Evolutionary conservation across 2,797 vertebrate species (phyloP).

Genomic region (Leptodactylus fallax): DNA sequence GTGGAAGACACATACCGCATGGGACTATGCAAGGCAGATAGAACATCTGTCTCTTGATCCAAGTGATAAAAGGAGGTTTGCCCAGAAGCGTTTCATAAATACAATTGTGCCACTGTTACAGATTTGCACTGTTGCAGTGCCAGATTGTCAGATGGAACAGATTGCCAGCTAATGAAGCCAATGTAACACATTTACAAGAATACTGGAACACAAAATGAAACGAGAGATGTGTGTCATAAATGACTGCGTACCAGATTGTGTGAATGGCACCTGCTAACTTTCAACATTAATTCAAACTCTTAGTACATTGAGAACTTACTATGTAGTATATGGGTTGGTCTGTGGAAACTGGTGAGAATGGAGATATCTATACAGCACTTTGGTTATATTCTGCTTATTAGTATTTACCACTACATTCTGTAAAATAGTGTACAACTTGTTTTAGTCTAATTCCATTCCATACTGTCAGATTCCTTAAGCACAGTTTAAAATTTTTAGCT

Average conservation of each 20-base stretch:
- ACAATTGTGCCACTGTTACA: conserved; percentile 55
- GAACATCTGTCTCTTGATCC: conserved; percentile 61
- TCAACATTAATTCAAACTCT: not conserved
- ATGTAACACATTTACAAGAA: conserved; percentile 54
- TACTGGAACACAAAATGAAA: conserved; percentile 32
- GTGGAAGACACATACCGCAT: conserved; percentile 53
- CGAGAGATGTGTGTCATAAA: conserved; percentile 33
- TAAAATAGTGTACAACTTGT: not conserved
- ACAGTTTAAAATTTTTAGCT: too few relatives aligned
- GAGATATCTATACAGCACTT: not conserved
- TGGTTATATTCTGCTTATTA: too few relatives aligned
- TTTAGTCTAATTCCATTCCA: too few relatives aligned
- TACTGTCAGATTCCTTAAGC: too few relatives aligned
- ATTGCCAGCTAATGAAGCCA: conserved; percentile 62
- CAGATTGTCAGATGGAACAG: conserved; percentile 62
- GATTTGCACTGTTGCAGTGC: conserved; percentile 57
- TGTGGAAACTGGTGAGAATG: not conserved
- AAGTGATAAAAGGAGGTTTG: conserved; percentile 61
- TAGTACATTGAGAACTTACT: not conserved
- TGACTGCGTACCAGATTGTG: not conserved
- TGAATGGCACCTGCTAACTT: not conserved
- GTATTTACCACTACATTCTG: not conserved
- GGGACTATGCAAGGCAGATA: conserved; percentile 54
- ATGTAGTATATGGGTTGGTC: not conserved
- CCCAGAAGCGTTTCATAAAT: conserved; percentile 63